Conservation (phyloP, 2,113 vertebrate species). For the Datnioides undecimradiatus region DNA sequence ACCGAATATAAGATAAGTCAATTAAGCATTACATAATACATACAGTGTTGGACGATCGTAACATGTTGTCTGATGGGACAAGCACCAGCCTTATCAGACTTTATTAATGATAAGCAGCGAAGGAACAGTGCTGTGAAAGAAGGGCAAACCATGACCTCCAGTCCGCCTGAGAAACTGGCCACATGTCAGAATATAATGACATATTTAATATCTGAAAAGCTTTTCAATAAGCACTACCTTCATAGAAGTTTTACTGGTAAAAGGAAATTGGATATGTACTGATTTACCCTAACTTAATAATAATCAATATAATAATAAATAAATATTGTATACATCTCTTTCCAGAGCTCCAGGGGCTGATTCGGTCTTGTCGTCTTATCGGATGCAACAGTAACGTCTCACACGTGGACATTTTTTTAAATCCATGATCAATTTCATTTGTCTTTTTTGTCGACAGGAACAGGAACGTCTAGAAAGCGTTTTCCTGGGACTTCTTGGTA, state of each 20-base stretch:
- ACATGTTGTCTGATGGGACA: neutral
- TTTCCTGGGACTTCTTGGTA: too few species aligned
- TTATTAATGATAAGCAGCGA: neutral
- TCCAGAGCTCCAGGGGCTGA: neutral
- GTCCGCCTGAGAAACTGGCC: neutral
- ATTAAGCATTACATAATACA: neutral
- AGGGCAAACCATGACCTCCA: neutral
- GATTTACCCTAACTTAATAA: too few species aligned
- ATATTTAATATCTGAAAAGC: neutral
- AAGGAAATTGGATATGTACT: neutral
- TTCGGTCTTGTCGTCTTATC: neutral
- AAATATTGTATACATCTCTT: too few species aligned
- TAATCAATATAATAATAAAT: too few species aligned
- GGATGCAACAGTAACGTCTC: neutral
- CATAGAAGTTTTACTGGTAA: neutral
- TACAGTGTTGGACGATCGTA: neutral
- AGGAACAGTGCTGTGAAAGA: neutral
- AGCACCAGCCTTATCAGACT: constrained; percentile 13
- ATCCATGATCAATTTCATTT: neutral
- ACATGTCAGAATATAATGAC: too few species aligned
- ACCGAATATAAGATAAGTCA: neutral
- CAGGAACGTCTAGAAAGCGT: neutral
- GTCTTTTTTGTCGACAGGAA: neutral
- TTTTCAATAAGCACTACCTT: neutral
- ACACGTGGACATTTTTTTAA: neutral